Base-by-base conservation (phyloP, 2,113 vertebrate species). In the Melanerpes aurifrons region DNA sequence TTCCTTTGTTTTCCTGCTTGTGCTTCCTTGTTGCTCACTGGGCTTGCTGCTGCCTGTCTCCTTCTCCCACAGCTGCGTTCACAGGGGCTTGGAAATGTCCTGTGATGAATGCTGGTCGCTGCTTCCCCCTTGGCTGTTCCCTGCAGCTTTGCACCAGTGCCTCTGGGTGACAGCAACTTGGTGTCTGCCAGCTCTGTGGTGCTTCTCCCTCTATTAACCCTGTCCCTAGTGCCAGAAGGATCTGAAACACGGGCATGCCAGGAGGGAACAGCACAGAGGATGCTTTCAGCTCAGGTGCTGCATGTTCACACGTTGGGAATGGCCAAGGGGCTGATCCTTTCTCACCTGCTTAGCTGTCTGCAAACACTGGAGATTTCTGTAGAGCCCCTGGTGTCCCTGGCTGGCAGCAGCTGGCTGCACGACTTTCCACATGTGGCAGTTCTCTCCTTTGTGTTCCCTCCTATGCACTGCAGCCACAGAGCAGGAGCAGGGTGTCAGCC, bases 381-480 rank as follows among this genome's bases (percentile, higher is more conserved):
- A 2, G n/a, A 57, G 35, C 19, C 19, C 9, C 35, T 25, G 29
- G 17, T 37, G 21, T 43, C 28, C 16, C 61, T 35, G 57, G 21
- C 61, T 31, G 26, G 28, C 28, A 25, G 71, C 37, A 19, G 25
- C 3, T 45, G 32, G 28, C 77, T 72, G 50, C 25, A 3, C 26
- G 35, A 29, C 58, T 58, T 28, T 50, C 26, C 16, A 13, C 4
- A 7, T 1, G 0, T 2, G 29, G 74, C 37, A 80, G 18, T 59
- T 76, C 35, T 28, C 35, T 61, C 6, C 9, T 6, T 1, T 5
- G 7, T 48, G 48, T 13, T 13, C 45, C 40, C 22, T 31, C 18
- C 4, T 6, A 1, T 56, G 53, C 24, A 3, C 45, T 47, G 45
- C 3, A 2, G 31, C 14, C 17, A 7, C 2, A 10, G 47, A 29